These are phyloP conservation scores for Sylvilagus floridanus DNA, from an alignment of 2,797 vertebrate species.

Conservation along the genomic window DNA sequence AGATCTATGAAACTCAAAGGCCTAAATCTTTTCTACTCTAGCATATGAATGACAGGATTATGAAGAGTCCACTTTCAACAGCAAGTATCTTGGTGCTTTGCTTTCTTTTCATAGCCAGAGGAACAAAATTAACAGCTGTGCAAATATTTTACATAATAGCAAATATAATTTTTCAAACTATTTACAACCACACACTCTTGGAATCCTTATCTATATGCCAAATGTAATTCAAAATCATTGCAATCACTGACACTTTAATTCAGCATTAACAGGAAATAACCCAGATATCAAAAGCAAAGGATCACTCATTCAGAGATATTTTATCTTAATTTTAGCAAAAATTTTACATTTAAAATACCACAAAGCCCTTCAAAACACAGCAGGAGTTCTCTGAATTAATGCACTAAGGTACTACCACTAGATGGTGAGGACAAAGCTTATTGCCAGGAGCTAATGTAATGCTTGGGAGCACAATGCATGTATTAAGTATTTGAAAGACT, in stretches of 20 bases:
- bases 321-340: background rate
- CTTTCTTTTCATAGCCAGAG: conserved; percentile 28
- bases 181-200: background rate
- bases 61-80: background rate
- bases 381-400: background rate
- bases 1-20: conserved; percentile 58
- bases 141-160: background rate
- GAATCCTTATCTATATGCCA: conserved; percentile 30
- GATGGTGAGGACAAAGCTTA: background rate
- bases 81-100: background rate
- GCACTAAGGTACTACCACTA: background rate
- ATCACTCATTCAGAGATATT: background rate
- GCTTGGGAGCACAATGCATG: background rate
- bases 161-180: conserved; percentile 27
- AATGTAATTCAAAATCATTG: conserved; percentile 43
- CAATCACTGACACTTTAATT: conserved; percentile 30
- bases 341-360: background rate
- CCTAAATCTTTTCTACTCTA: conserved; percentile 20
- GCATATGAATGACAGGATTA: background rate
- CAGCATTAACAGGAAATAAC: background rate
- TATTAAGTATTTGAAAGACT: background rate
- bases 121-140: conserved; percentile 33
- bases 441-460: background rate
- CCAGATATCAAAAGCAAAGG: conserved; percentile 19
- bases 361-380: background rate